phyloP scores from a whole-genome alignment of 64 coral and sea anemone genomes.

The Montipora cactus region DNA sequence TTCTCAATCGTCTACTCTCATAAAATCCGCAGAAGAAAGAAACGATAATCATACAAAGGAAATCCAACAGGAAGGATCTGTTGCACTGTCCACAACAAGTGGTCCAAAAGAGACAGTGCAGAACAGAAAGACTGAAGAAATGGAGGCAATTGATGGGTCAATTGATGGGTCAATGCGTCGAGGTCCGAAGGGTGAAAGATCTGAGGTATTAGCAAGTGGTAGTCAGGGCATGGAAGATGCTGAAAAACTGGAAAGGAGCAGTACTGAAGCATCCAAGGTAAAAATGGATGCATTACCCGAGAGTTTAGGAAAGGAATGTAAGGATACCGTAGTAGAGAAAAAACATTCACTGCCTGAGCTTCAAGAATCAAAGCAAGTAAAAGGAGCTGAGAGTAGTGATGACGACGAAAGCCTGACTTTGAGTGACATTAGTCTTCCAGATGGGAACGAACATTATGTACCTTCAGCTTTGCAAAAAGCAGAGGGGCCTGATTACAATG shows the following conservation, averaged over 20 bases:
- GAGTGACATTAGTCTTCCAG: constrained; percentile 45
- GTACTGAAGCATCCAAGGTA: not conserved
- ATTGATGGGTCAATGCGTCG: not conserved
- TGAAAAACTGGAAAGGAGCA: not conserved
- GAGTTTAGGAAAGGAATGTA: not conserved
- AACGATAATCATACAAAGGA: not conserved
- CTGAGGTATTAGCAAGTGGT: not conserved
- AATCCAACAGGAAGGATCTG: not conserved
- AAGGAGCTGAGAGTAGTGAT: not conserved
- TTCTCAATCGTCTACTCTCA: not conserved
- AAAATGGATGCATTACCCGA: not conserved
- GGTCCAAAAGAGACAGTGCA: not conserved
- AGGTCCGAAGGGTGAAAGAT: not conserved
- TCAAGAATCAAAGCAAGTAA: not conserved
- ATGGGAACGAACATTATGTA: constrained; percentile 12
- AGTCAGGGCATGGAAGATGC: not conserved
- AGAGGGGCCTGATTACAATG: not conserved
- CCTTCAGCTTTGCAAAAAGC: not conserved
- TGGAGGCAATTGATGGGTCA: not conserved
- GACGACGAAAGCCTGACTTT: constrained; percentile 38
- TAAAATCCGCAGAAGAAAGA: not conserved
- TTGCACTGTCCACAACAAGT: not conserved
- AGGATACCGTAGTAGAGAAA: not conserved
- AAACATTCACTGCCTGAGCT: not conserved
- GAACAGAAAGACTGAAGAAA: not conserved